Conservation (phyloP, 2,113 vertebrate genomes). For the Sylvicapra grimmia region DNA sequence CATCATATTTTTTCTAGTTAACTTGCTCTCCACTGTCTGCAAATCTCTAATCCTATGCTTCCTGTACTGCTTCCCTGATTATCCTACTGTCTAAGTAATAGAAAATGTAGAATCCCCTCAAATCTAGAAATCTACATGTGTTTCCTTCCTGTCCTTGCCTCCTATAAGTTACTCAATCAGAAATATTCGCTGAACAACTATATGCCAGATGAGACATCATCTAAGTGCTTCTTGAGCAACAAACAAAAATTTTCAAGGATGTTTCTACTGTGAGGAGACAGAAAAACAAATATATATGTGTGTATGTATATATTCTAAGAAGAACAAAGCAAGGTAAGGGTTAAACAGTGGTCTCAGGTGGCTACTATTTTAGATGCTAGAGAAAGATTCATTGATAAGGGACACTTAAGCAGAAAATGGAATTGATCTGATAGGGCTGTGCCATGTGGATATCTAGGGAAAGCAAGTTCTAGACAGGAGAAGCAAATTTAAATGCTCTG, state of each 20-base stretch:
- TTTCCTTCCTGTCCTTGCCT: background rate
- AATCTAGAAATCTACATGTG: background rate
- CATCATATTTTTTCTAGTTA: background rate
- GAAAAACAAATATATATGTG: background rate
- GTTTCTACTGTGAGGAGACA: background rate
- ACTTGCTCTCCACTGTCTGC: background rate
- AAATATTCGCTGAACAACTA: background rate
- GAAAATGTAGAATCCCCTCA: background rate
- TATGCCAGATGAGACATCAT: background rate
- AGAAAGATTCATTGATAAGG: slow-evolving; percentile 11
- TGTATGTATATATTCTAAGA: background rate
- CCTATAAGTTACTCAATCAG: background rate
- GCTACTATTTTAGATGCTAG: background rate
- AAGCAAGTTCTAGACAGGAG: background rate
- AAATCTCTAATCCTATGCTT: background rate
- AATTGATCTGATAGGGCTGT: background rate
- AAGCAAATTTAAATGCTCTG: background rate
- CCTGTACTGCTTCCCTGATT: background rate
- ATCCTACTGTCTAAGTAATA: background rate
- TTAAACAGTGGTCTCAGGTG: background rate
- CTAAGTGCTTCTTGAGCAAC: background rate
- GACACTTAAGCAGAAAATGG: background rate
- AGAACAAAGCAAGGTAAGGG: background rate
- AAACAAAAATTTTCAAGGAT: background rate
- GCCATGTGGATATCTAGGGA: background rate